Evolutionary conservation across 2,888 invertebrate species (phyloP), one percentile per base, ranked within the genome.

Genomic region (Pycnomerus fuliginosus): DNA sequence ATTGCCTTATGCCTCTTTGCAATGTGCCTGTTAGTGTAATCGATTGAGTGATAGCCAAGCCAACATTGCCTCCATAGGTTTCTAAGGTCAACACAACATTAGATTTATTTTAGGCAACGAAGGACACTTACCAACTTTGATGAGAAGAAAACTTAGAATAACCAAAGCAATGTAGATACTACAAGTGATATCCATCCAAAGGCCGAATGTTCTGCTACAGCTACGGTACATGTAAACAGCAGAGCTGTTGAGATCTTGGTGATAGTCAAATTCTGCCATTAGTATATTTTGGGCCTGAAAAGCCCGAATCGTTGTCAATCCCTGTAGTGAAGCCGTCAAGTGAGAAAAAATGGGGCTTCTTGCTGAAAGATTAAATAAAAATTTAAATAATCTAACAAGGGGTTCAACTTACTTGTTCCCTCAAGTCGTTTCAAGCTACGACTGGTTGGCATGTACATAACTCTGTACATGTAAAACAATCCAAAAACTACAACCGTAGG

Each of bases 321-420:
- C 90, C 68, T 87, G 83, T 14, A 91, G 74, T 0, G 86, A 83
- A 31, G 87, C 83, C 58, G 82, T 85, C 22, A 90, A 75, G 57
- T 90, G 84, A 1, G 84, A 81, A 67, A 86, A 90, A 1, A 91
- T 80, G 0, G 90, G 90, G 62, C 87, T 88, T 35, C 87, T 79
- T 37, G 85, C 88, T 88, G 67, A 17, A 61, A 58, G 80, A 30
- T 13, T 2, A 2, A 8, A 11, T 8, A 14, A 23, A 13, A 34
- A 5, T 23, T 13, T n/a, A n/a, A n/a, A n/a, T n/a, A n/a, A n/a
- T n/a, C n/a, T n/a, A n/a, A n/a, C n/a, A n/a, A n/a, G n/a, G n/a
- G n/a, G 5, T 25, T 44, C 24, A 55, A 72, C 78, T 76, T 56
- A 83, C 83, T 80, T 11, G 81, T 77, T 55, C 82, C 82, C 64